phyloP scores from a whole-genome alignment of 1,140 invertebrate genomes.

The Cydia strobilella region DNA sequence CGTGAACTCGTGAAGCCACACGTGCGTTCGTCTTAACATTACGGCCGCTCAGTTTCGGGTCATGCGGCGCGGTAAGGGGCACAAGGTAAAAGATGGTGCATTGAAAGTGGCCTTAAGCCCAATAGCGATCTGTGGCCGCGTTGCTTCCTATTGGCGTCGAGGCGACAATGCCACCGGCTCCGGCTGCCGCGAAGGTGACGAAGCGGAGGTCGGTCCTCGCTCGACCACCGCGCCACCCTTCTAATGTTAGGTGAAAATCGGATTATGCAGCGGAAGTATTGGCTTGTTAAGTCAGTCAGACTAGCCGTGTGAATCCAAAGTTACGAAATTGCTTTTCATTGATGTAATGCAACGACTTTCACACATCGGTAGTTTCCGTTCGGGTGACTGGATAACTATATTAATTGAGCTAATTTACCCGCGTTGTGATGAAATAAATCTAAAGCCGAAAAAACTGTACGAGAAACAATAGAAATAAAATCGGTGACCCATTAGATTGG shows the following conservation, averaged over 20 bases:
- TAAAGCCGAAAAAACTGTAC: neutral
- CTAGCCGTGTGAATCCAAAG: slow-evolving; percentile 21
- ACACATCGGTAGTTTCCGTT: slow-evolving; percentile 28
- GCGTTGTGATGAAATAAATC: neutral
- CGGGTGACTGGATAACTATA: slow-evolving; percentile 1
- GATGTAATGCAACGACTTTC: slow-evolving; percentile 31
- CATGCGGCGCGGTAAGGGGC: slow-evolving; percentile 69
- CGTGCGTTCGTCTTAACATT: slow-evolving; percentile 38
- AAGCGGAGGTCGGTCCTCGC: slow-evolving; percentile 66
- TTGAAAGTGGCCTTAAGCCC: slow-evolving; percentile 78
- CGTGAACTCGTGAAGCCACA: slow-evolving; percentile 23
- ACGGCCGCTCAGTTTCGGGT: slow-evolving; percentile 64
- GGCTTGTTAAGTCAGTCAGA: slow-evolving; percentile 2
- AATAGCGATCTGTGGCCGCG: slow-evolving; percentile 75
- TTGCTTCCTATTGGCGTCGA: slow-evolving; percentile 76
- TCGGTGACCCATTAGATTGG: neutral
- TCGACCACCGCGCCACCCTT: slow-evolving; percentile 43
- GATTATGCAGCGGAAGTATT: slow-evolving; percentile 13
- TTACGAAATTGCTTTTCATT: slow-evolving; percentile 21
- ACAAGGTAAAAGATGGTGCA: slow-evolving; percentile 80
- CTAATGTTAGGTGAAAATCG: slow-evolving; percentile 11
- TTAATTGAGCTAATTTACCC: neutral
- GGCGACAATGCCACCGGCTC: slow-evolving; percentile 71
- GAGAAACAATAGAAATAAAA: neutral
- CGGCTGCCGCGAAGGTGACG: slow-evolving; percentile 67